Evolutionary conservation across 2,797 vertebrate species (phyloP).

Genomic region (Chromobotia macracanthus): DNA sequence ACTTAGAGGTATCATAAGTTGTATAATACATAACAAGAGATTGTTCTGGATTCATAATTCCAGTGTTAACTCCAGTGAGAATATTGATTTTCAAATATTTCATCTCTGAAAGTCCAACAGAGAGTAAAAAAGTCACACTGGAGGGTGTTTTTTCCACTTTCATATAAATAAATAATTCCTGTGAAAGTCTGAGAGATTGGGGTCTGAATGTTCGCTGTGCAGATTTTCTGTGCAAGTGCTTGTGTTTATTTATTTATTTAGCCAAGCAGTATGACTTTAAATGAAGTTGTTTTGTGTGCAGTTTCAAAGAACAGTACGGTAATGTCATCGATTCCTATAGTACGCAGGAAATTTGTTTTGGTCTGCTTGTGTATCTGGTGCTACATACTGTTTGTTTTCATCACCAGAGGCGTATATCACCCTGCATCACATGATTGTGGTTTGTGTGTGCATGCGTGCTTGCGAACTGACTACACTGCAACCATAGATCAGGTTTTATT

Average conservation of each 20-base stretch:
- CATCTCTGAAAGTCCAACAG: background rate
- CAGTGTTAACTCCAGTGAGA: background rate
- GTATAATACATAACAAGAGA: slow-evolving; percentile 16
- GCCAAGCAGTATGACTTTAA: background rate
- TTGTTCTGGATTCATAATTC: slow-evolving; percentile 8
- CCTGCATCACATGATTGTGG: slow-evolving; percentile 13
- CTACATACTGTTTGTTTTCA: slow-evolving; percentile 1
- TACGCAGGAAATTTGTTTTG: background rate
- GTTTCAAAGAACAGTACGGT: background rate
- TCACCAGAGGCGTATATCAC: slow-evolving; percentile 7
- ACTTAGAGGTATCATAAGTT: background rate
- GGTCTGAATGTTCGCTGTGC: background rate
- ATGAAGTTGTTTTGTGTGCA: background rate
- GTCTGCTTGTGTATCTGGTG: background rate
- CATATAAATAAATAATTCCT: background rate
- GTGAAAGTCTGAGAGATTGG: background rate
- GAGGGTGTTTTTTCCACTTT: background rate
- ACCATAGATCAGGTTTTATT: slow-evolving; percentile 79
- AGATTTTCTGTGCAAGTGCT: background rate
- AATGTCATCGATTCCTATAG: background rate
- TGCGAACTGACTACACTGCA: slow-evolving; percentile 66
- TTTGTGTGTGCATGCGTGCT: background rate
- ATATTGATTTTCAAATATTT: slow-evolving; percentile 21
- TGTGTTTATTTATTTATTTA: background rate
- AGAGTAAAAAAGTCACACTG: slow-evolving; percentile 7